Base-by-base conservation (phyloP, 2,888 invertebrate genomes). In the Agonopterix heracliana region DNA sequence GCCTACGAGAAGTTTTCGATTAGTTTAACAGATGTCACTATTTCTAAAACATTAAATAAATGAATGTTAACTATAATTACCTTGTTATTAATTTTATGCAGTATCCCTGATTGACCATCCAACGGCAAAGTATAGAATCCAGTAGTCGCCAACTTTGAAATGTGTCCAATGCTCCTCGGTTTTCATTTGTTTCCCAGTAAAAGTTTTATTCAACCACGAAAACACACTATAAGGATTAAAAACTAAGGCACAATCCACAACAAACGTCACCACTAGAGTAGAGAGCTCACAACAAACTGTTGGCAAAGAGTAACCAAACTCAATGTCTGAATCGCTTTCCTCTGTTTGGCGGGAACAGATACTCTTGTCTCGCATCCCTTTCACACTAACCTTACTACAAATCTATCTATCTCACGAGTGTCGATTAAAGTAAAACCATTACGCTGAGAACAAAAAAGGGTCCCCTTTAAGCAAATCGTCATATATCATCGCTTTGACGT, bases 401-500 rank as follows among this genome's bases (percentile, higher is more conserved):
- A 68, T 73, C 52, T 50, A 45, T 46, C 41, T 67, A 66, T 66
- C 64, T 65, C 61, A 67, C 60, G 51, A 53, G 63, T 71, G 77
- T 74, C 86, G 86, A 87, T 87, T 85, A 83, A 81, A 81, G 74
- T 81, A 76, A 81, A 82, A 81, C 87, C 86, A 88, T 88, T 88
- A 87, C 81, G 68, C 58, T 59, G 79, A 84, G 87, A 87, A 88
- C 88, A 88, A 88, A 88, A 87, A 88, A 88, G 74, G 86, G 87
- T 83, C 85, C 88, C 88, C 88, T 86, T 82, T 83, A 80, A 84
- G 71, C 76, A 85, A 87, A 86, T 85, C 64, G 87, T 82, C 82
- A 88, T 88, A 83, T 85, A 88, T 88, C 88, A 88, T 88, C 84
- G 78, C 67, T 72, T 75, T 88, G 87, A 87, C 88, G 77, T 82